Percentiles rank a stretch among this genome's conserved stretches.
phyloP scores from a whole-genome alignment of 2,113 vertebrate species.

The Leptodactylus fuscus region DNA sequence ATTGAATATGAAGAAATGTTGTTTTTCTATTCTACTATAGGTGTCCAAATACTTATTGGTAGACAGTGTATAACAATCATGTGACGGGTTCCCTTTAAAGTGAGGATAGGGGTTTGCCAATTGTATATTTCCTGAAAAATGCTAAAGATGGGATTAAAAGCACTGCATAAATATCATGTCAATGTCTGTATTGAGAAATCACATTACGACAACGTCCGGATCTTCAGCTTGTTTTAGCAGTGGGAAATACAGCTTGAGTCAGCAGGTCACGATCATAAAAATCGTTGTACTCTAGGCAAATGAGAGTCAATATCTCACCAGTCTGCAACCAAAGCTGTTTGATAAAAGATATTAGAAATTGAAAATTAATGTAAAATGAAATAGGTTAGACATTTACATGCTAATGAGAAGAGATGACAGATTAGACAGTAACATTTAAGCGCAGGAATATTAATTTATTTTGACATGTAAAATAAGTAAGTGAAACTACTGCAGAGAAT shows the following conservation, averaged over 20 bases:
- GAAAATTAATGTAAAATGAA: conserved; percentile 44
- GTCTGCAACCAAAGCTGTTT: conserved; percentile 13
- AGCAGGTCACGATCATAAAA: conserved; percentile 21
- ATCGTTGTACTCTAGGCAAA: conserved; percentile 13
- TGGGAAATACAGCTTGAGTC: not conserved
- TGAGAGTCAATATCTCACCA: conserved; percentile 27
- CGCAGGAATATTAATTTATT: conserved; percentile 37
- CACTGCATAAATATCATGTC: too few species aligned
- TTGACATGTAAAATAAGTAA: conserved; percentile 35
- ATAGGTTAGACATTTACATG: conserved; percentile 48
- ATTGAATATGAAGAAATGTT: too few species aligned
- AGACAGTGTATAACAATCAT: too few species aligned
- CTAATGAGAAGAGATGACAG: conserved; percentile 37
- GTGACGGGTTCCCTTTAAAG: too few species aligned
- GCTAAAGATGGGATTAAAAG: not conserved
- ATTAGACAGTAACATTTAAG: conserved; percentile 42
- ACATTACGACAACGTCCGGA: not conserved
- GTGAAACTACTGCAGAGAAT: not conserved
- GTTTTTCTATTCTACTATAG: too few species aligned
- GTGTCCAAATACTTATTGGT: too few species aligned
- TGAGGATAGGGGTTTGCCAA: not conserved
- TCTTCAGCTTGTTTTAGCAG: conserved; percentile 13
- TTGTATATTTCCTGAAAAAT: not conserved
- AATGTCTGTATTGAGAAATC: not conserved
- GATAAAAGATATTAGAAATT: conserved; percentile 49